Base-by-base conservation (phyloP, 2,888 invertebrate genomes). In the Griposia aprilina region DNA sequence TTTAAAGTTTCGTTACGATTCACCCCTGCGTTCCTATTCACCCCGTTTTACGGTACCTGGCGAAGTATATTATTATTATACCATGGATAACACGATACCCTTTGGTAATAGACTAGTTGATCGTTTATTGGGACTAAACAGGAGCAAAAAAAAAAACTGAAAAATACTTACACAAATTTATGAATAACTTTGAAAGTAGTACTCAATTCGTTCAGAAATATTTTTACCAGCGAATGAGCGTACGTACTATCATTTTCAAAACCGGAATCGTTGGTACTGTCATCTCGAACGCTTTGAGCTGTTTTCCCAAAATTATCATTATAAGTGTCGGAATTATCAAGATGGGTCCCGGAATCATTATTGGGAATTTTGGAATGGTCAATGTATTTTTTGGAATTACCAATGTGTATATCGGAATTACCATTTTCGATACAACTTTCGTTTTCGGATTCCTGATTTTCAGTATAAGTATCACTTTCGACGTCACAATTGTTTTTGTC, bases 81-180 rank as follows among this genome's bases (percentile, higher is more conserved):
- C n/a, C n/a, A n/a, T n/a, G n/a, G n/a, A n/a, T 10, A n/a, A 15
- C 1, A 15, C 5, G 5, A 41, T n/a, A 11, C 11, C 11, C n/a
- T 6, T 20, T 50, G 26, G 48, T 50, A 67, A n/a, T n/a, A 48
- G 48, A 65, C 8, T 41, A 8, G 5, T n/a, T 17, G 63, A 62
- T 10, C 6, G 36, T 23, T 30, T 30, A 20, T 36, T 62, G 13
- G 10, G 11, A 36, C 36, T 8, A 65, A 11, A 5, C 4, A 45
- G 1, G 45, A 1, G 45, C 10, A 45, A 10, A 0, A 45, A 45
- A 10, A 10, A 10, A 8, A 45, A 10, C n/a, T n/a, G n/a, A 45
- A 57, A 45, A 59, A 79, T 90, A 94, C 95, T 94, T 85, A 95
- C 95, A 94, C 88, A 80, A 94, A 94, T 2, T 77, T 69, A 57